Evolutionary conservation across 1,140 invertebrate genomes (phyloP), one percentile per base, ranked within the genome.

Genomic region (Drosophila lini): DNA sequence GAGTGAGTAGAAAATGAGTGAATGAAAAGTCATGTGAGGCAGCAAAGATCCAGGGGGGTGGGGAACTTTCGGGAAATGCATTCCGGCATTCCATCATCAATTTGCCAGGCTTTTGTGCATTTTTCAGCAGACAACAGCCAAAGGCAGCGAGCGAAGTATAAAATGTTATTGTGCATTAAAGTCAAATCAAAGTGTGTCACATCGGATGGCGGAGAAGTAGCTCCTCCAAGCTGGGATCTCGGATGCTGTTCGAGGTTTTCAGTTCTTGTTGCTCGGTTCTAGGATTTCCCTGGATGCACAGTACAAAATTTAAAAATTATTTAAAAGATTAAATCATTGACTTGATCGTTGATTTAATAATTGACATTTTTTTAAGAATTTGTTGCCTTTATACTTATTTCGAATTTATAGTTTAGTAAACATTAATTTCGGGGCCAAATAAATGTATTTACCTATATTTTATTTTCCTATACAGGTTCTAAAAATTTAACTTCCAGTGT

Each of bases 151-250:
- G 81, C 38, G 44, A 50, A 34, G 48, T 40, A 74, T 63, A 67
- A 78, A 78, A 81, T 88, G 80, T 52, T 77, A 78, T 88, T 88
- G 84, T 88, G 84, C 84, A 88, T 88, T 88, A 88, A 89, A 89
- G 84, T 89, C 84, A 78, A 80, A 89, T 88, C 77, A 88, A 78
- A 88, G 80, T 80, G 77, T 74, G 64, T 77, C 53, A 69, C 83
- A 65, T 63, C 13, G 44, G 57, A 70, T 53, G 50, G 32, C 19
- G 32, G 19, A 9, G 58, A 57, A 63, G 32, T 19, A 45, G 19
- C 13, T 55, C 34, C 19, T 32, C 9, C 47, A 19, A 34, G n/a
- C 50, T 28, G 36, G 48, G 50, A 40, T 38, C 40, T 70, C 50
- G 52, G 28, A 58, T 65, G 71, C 16, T 70, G 31, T 36, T 64